phyloP scores from a whole-genome alignment of 64 coral and sea anemone species.

The Platygyra sinensis region DNA sequence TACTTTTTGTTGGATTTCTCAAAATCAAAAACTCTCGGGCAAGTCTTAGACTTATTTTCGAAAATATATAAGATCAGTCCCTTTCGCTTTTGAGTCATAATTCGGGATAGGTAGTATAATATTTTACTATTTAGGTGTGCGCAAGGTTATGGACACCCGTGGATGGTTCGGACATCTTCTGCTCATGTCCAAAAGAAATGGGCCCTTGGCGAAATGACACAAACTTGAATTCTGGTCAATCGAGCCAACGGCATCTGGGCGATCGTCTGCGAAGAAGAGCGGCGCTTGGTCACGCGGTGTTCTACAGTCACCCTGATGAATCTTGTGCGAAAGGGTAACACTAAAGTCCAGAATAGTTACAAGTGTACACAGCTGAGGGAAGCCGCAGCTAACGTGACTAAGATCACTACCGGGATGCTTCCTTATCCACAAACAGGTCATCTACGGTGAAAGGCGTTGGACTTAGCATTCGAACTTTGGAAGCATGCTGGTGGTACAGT shows the following conservation, averaged over 20 bases:
- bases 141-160: conserved; percentile 11
- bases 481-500: not conserved
- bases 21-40: too few species aligned
- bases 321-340: conserved; percentile 51
- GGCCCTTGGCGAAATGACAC: conserved; percentile 38
- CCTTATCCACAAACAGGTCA: conserved; percentile 52
- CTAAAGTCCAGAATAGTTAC: conserved; percentile 35
- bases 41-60: too few species aligned
- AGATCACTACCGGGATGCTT: conserved; percentile 40
- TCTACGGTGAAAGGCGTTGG: conserved; percentile 51
- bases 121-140: conserved; percentile 5
- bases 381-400: conserved; percentile 53
- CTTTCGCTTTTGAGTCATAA: not conserved
- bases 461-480: conserved; percentile 36
- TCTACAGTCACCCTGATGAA: conserved; percentile 67
- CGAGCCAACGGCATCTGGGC: conserved; percentile 62
- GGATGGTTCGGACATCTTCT: conserved; percentile 30
- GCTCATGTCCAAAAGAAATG: conserved; percentile 56
- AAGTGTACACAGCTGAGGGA: conserved; percentile 47
- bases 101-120: not conserved
- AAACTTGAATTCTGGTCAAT: conserved; percentile 51
- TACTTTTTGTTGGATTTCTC: too few species aligned
- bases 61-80: too few species aligned
- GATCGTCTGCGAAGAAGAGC: conserved; percentile 57
- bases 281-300: conserved; percentile 56